A percentile compares a stretch with the other conserved stretches of the same genome.
phyloP scores from a whole-genome alignment of 2,888 invertebrate species.

The Microctonus hyperodae region DNA sequence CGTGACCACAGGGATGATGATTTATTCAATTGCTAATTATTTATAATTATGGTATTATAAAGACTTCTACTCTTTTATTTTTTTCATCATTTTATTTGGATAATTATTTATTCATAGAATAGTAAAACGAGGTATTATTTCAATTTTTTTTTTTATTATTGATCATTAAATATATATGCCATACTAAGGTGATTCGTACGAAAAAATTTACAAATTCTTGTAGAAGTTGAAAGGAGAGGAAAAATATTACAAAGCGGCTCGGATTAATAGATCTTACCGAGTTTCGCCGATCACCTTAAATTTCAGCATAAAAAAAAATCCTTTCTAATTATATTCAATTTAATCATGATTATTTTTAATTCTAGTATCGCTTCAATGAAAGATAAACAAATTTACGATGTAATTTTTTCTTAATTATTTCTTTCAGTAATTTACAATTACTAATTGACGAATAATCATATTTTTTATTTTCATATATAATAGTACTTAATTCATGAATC shows the following conservation, averaged over 20 bases:
- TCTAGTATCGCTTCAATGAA: background rate
- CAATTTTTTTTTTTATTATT: background rate
- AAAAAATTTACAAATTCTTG: background rate
- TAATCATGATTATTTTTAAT: background rate
- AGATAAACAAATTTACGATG: background rate
- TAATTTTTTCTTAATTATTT: background rate
- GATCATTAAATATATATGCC: background rate
- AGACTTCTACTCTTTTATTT: conserved; percentile 25
- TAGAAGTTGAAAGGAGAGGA: conserved; percentile 4
- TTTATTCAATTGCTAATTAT: conserved; percentile 18
- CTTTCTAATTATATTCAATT: background rate
- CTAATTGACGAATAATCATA: background rate
- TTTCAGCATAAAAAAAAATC: background rate
- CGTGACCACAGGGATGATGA: background rate
- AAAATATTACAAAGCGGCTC: conserved; percentile 28
- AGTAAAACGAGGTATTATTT: conserved; percentile 55
- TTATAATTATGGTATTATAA: conserved; percentile 30
- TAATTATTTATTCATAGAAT: conserved; percentile 53
- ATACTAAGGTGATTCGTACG: background rate
- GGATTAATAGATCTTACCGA: background rate
- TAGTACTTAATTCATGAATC: background rate
- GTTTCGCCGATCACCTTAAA: background rate
- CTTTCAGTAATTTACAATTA: conserved; percentile 43
- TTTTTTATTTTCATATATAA: background rate
- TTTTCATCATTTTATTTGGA: conserved; percentile 51